Conservation (phyloP, 2,113 vertebrate genomes). For the Cyphomyrus plagiostoma region DNA sequence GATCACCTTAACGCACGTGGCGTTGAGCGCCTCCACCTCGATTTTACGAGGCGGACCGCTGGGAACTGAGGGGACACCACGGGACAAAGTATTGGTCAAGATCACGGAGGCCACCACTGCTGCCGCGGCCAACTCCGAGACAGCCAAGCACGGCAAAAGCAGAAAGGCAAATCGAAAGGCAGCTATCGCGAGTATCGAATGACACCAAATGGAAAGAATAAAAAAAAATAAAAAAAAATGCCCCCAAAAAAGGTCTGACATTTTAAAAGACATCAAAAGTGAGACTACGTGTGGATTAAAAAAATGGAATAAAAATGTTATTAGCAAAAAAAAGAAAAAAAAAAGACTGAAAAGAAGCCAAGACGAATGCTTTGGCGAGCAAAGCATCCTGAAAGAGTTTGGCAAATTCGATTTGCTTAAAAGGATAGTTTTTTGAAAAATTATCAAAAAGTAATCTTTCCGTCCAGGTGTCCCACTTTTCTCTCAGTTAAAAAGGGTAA, state of each 20-base stretch:
- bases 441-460: constrained; percentile 15
- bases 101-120: constrained; percentile 62
- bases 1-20: constrained; percentile 83
- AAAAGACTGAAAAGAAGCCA: constrained; percentile 67
- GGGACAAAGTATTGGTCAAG: constrained; percentile 65
- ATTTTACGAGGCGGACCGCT: constrained; percentile 90
- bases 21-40: constrained; percentile 90
- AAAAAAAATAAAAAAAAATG: constrained; percentile 42
- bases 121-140: constrained; percentile 45
- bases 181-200: constrained; percentile 48
- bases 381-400: constrained; percentile 64
- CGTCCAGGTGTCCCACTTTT: not conserved
- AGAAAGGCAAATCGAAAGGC: constrained; percentile 38
- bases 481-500: constrained; percentile 41
- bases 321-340: constrained; percentile 73
- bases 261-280: constrained; percentile 72
- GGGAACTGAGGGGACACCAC: constrained; percentile 96
- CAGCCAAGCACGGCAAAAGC: constrained; percentile 4
- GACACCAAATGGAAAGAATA: constrained; percentile 41
- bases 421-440: not conserved
- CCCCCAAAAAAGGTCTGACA: constrained; percentile 45
- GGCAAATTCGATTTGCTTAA: constrained; percentile 19
- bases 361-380: constrained; percentile 77
- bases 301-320: constrained; percentile 82
- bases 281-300: constrained; percentile 71